Evolutionary conservation across 2,888 invertebrate species (phyloP).

Genomic region (Lasioglossum pauxillum): DNA sequence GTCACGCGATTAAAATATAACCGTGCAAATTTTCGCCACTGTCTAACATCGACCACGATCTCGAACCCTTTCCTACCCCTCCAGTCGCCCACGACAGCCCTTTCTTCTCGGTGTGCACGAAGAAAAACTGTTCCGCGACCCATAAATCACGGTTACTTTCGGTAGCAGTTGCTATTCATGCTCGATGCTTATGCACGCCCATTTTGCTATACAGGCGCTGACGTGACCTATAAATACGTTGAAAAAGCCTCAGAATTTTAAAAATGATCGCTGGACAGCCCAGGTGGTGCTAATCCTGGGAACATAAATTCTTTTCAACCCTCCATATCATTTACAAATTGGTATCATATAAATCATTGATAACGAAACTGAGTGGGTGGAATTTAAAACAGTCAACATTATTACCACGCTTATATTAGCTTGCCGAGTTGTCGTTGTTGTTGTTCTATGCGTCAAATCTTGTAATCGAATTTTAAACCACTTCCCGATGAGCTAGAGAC

Average conservation of each 20-base stretch:
- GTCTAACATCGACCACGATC: slow-evolving; percentile 16
- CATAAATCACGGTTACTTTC: slow-evolving; percentile 35
- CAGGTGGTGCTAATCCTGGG: neutral
- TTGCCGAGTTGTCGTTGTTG: too few relatives aligned
- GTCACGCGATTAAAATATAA: slow-evolving; percentile 52
- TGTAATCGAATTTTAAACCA: too few relatives aligned
- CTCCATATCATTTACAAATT: neutral
- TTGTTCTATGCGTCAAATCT: too few relatives aligned
- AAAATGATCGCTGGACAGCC: neutral
- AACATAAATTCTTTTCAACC: neutral
- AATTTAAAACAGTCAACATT: too few relatives aligned
- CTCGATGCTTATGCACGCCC: slow-evolving; percentile 10
- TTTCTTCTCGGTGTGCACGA: neutral
- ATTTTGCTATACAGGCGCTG: neutral
- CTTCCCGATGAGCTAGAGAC: too few relatives aligned
- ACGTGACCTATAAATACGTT: neutral
- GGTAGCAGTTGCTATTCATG: slow-evolving; percentile 18
- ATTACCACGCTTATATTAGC: too few relatives aligned
- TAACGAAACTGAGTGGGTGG: too few relatives aligned
- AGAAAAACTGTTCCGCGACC: slow-evolving; percentile 15
- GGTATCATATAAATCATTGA: too few relatives aligned
- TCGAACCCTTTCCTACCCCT: neutral
- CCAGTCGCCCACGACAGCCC: neutral
- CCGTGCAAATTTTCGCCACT: slow-evolving; percentile 30
- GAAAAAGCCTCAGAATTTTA: neutral